Evolutionary conservation across 2,797 vertebrate species (phyloP).

Genomic region (Oreortyx pictus): DNA sequence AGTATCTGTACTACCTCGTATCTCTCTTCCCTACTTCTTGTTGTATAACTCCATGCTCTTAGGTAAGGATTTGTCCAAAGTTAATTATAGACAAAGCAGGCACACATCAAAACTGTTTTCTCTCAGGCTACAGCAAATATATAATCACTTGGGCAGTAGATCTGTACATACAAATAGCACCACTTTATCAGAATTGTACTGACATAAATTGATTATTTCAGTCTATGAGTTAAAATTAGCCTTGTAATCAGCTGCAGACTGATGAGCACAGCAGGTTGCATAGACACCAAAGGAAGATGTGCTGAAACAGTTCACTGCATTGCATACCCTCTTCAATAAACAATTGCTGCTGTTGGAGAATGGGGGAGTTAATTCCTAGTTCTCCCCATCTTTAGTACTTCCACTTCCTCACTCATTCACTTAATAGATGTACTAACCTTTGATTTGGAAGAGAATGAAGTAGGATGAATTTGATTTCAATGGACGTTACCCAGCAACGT

Average conservation of each 20-base stretch:
- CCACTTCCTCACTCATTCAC: background rate
- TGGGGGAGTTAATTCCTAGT: background rate
- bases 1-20: background rate
- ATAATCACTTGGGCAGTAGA: background rate
- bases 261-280: background rate
- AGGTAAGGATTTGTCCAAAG: background rate
- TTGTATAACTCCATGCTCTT: background rate
- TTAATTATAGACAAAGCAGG: background rate
- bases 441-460: background rate
- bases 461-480: background rate
- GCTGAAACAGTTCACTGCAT: background rate
- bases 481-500: background rate
- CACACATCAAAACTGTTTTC: background rate
- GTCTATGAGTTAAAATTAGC: slow-evolving; percentile 34
- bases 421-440: background rate
- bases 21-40: background rate
- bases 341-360: background rate
- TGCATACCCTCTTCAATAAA: background rate
- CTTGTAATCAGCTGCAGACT: background rate
- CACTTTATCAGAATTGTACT: background rate
- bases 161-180: background rate
- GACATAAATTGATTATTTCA: slow-evolving; percentile 6
- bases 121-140: background rate
- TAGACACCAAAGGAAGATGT: background rate
- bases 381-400: background rate